phyloP scores from a whole-genome alignment of 2,113 vertebrate species.

The Zosterops japonicus region DNA sequence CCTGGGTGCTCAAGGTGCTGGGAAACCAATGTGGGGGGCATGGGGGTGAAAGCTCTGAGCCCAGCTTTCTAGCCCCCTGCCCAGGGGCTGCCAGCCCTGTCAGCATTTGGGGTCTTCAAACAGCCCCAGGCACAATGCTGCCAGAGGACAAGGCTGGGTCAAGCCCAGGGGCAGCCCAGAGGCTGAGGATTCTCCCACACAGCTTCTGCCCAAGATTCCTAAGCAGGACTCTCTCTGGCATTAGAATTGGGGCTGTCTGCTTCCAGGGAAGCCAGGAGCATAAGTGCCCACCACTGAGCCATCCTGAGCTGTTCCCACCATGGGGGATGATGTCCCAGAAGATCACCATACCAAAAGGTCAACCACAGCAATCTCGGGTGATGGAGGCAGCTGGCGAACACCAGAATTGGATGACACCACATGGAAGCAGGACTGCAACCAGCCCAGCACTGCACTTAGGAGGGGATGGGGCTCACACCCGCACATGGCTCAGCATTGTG shows the following conservation, averaged over 20 bases:
- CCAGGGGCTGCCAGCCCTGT: background rate
- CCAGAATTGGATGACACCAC: background rate
- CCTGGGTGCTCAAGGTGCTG: background rate
- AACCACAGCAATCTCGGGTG: background rate
- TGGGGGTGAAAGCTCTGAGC: background rate
- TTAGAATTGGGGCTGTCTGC: background rate
- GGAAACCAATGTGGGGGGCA: background rate
- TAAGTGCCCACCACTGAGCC: background rate
- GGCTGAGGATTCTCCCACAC: background rate
- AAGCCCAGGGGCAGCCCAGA: background rate
- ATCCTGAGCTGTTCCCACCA: background rate
- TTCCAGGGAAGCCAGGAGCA: accelerated
- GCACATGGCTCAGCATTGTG: background rate
- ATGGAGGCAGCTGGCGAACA: background rate
- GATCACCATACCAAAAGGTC: background rate
- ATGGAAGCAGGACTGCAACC: background rate
- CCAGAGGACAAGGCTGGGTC: background rate
- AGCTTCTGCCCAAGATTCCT: background rate
- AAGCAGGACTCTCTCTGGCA: background rate
- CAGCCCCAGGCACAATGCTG: accelerated
- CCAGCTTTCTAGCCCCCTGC: background rate
- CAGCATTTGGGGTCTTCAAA: background rate
- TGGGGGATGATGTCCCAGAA: background rate
- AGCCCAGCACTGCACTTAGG: background rate
- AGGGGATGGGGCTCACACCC: background rate